Base-by-base conservation (phyloP, 1,140 invertebrate genomes). In the Araneus ventricosus region DNA sequence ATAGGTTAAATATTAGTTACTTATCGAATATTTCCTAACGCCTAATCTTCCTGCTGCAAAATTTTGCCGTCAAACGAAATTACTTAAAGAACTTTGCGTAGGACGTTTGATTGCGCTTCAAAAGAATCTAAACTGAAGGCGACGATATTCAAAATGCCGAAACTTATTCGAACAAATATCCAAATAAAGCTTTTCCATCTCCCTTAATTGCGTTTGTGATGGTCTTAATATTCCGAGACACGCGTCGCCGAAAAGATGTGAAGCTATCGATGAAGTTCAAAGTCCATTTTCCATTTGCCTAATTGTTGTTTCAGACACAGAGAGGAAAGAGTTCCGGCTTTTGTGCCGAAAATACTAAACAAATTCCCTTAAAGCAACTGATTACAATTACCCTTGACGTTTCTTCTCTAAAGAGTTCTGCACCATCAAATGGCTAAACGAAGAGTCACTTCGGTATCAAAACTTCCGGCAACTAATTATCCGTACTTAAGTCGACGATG, bases 401-500 rank as follows among this genome's bases (percentile, higher is more conserved):
- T 34, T 75, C 70, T 75, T 75, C 70, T 34, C 4, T 20, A 30
- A 75, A 34, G 30, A 75, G 34, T 75, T 10, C 14, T 34, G 27
- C 70, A 20, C 70, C 70, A 30, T 30, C 27, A 75, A 75, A 75
- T n/a, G n/a, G 5, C 59, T 63, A 63, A 63, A 63, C 59, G 59
- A 63, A n/a, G 59, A 63, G n/a, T 63, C 22, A 63, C 59, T 22
- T 63, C 59, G 75, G 30, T 45, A 84, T 84, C 39, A 45, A 84
- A 84, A 52, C 37, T 41, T 84, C 30, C 39, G 24, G 39, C 80
- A 52, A 84, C 80, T 52, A 45, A 84, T 84, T 84, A 84, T 84
- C 45, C 39, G 22, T 75, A 84, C 39, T 84, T 84, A 84, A 84
- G 39, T 75, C 20, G 14, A 5, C 70, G 70, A 75, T 75, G 70